Percentiles rank a stretch among this genome's conserved stretches.
These are phyloP conservation scores for Calycopis cecrops DNA, from an alignment of 1,140 invertebrate species.

Conservation along the genomic window DNA sequence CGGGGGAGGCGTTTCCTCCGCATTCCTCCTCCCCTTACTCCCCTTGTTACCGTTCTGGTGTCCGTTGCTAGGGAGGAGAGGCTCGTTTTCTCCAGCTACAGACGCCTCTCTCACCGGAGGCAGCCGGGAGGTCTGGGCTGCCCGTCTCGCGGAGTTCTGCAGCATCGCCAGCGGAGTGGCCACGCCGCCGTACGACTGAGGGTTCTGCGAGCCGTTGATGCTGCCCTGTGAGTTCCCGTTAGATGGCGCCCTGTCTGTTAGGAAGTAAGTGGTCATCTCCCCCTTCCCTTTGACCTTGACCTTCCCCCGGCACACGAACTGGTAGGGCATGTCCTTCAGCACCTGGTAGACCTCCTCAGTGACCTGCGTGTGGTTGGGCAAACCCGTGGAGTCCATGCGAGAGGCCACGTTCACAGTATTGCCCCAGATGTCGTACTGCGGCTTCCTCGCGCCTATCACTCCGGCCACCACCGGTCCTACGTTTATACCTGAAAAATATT, in stretches of 20 bases:
- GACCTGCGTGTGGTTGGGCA: conserved; percentile 90
- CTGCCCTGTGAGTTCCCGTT: conserved; percentile 38
- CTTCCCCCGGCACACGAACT: conserved; percentile 88
- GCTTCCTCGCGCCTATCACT: conserved; percentile 95
- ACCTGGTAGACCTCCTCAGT: conserved; percentile 89
- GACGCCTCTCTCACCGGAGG: conserved; percentile 66
- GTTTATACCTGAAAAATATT: conserved; percentile 83
- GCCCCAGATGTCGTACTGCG: conserved; percentile 97
- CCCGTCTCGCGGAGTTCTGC: conserved; percentile 73
- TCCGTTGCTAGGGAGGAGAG: conserved; percentile 76
- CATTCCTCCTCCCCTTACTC: conserved; percentile 61
- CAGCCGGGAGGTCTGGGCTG: conserved; percentile 56
- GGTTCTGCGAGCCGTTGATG: conserved; percentile 45
- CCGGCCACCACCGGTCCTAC: conserved; percentile 95
- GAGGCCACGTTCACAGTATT: conserved; percentile 96
- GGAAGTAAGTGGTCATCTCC: conserved; percentile 94
- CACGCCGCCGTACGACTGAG: conserved; percentile 79
- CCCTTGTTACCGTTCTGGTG: conserved; percentile 75
- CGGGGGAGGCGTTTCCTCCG: conserved; percentile 61
- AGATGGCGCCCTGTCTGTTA: conserved; percentile 78
- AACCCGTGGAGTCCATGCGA: conserved; percentile 90
- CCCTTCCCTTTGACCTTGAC: conserved; percentile 96
- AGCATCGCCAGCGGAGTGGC: conserved; percentile 81
- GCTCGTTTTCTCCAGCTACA: conserved; percentile 80
- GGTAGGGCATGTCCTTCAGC: conserved; percentile 82